Percentiles rank a stretch among this genome's conserved stretches.
These are phyloP conservation scores for Leuciscus idus DNA, from an alignment of 2,113 vertebrate species.

Conservation along the genomic window DNA sequence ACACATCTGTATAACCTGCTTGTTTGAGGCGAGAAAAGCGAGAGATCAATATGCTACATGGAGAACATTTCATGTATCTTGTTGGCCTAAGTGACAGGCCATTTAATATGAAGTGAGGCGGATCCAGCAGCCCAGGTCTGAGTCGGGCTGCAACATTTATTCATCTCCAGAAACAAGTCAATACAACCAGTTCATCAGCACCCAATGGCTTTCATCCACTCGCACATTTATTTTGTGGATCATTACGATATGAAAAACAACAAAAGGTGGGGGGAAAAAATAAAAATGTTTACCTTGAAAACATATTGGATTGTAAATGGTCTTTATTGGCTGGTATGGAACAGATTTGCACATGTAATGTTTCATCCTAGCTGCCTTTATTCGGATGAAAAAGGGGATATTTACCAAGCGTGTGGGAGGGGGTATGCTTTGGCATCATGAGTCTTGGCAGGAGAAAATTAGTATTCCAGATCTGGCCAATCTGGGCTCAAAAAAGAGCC, in stretches of 20 bases:
- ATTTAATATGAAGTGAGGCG: constrained; percentile 68
- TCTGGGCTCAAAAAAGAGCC: constrained; percentile 80
- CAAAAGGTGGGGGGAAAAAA: background rate
- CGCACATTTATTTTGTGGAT: constrained; percentile 51
- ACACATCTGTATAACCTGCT: constrained; percentile 60
- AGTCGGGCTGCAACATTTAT: constrained; percentile 70
- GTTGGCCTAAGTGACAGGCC: constrained; percentile 71
- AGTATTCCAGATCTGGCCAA: constrained; percentile 84
- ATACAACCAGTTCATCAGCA: constrained; percentile 63
- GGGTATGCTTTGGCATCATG: constrained; percentile 62
- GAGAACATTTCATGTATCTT: constrained; percentile 68
- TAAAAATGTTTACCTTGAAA: background rate
- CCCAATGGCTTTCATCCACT: constrained; percentile 38
- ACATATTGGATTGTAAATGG: constrained; percentile 3
- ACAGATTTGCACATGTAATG: constrained; percentile 4
- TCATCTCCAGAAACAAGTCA: constrained; percentile 70
- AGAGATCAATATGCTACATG: constrained; percentile 70
- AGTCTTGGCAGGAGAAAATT: constrained; percentile 76
- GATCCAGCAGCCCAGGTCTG: constrained; percentile 62
- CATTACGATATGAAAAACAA: constrained; percentile 31
- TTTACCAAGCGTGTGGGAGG: constrained; percentile 64
- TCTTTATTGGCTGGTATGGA: background rate
- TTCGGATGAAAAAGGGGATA: constrained; percentile 69
- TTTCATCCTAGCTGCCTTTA: constrained; percentile 18
- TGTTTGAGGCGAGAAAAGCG: constrained; percentile 59